These are phyloP conservation scores for Drosophila paramelanica DNA, from an alignment of 2,888 invertebrate species.

Conservation along the genomic window DNA sequence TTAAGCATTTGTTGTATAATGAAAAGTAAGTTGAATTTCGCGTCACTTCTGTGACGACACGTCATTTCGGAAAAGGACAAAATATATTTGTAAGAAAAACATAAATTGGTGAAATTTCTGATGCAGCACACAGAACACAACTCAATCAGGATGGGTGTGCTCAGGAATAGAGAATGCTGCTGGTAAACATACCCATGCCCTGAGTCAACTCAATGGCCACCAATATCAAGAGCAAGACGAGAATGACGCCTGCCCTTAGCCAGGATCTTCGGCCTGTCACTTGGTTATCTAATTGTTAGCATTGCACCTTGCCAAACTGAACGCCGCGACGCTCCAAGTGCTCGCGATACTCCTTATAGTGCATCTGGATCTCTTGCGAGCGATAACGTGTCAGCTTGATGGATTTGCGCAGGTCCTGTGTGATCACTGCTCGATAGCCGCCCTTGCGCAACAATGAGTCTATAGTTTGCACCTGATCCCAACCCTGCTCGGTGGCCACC, in stretches of 20 bases:
- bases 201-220: conserved; percentile 63
- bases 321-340: conserved; percentile 81
- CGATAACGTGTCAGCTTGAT: conserved; percentile 98
- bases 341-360: conserved; percentile 91
- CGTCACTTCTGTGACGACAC: conserved; percentile 31
- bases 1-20: conserved; percentile 60
- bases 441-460: conserved; percentile 98
- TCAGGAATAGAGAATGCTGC: conserved; percentile 41
- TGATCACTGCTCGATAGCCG: conserved; percentile 96
- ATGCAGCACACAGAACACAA: conserved; percentile 33
- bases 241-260: conserved; percentile 68
- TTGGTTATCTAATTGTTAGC: conserved; percentile 81
- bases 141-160: conserved; percentile 14
- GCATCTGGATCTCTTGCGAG: conserved; percentile 96
- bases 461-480: conserved; percentile 99
- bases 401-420: conserved; percentile 93
- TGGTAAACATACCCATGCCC: conserved; percentile 41
- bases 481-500: conserved; percentile 99
- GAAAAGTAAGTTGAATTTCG: conserved; percentile 47
- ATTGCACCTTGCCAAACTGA: conserved; percentile 84
- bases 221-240: conserved; percentile 64
- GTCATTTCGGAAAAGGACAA: conserved; percentile 17
- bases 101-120: conserved; percentile 28
- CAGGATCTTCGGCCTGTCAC: conserved; percentile 67
- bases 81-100: conserved; percentile 16